Percentiles rank a stretch among this genome's conserved stretches.
Conservation (phyloP, 2,888 invertebrate genomes). For the Megalurothrips usitatus region DNA sequence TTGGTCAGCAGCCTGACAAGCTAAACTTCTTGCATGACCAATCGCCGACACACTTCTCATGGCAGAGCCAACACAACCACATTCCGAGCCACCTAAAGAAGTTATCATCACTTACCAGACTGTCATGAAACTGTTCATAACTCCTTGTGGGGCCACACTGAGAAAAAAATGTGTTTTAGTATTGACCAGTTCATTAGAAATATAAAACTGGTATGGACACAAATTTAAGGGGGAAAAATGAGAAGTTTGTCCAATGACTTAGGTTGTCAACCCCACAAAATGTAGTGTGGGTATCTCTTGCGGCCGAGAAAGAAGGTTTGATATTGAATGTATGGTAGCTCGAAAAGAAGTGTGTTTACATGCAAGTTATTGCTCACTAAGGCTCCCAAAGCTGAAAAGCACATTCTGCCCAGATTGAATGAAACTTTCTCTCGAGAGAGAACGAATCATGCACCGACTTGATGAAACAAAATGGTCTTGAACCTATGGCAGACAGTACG, state of each 20-base stretch:
- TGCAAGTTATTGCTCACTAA: neutral
- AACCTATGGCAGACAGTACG: too few species aligned
- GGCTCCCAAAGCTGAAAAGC: conserved; percentile 9
- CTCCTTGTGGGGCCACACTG: conserved; percentile 80
- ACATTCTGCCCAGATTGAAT: neutral
- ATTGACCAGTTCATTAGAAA: conserved; percentile 27
- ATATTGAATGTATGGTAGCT: neutral
- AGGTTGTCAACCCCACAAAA: too few species aligned
- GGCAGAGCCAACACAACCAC: conserved; percentile 23
- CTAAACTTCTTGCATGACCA: neutral
- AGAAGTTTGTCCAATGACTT: too few species aligned
- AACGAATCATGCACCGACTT: neutral
- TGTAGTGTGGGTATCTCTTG: too few species aligned
- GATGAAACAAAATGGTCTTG: too few species aligned
- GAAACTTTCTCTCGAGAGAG: neutral
- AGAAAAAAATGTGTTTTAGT: conserved; percentile 46
- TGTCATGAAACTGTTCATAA: conserved; percentile 84
- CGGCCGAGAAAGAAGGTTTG: too few species aligned
- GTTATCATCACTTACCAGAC: conserved; percentile 67
- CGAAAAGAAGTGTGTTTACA: conserved; percentile 20
- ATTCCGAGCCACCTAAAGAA: conserved; percentile 25
- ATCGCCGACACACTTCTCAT: conserved; percentile 5
- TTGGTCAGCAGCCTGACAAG: too few species aligned
- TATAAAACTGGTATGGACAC: neutral
- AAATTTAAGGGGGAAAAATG: conserved; percentile 28